Percentiles rank a stretch among this genome's conserved stretches.
Evolutionary conservation across 2,888 invertebrate genomes (phyloP).

Genomic region (Neoaliturus tenellus): DNA sequence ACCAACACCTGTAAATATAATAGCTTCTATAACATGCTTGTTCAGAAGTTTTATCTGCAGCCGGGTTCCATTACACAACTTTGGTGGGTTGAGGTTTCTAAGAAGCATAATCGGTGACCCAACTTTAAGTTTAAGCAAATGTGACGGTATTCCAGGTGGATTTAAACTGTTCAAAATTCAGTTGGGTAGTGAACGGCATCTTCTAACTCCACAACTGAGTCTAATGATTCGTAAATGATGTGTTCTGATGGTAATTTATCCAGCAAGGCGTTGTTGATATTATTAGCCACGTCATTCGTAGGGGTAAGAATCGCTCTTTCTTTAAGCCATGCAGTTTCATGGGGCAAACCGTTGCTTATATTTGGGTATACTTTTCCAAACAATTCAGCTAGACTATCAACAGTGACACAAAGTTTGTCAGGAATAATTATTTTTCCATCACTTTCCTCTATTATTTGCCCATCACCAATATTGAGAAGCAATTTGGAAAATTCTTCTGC

Average conservation of each 20-base stretch:
- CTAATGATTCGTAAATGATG: slow-evolving; percentile 42
- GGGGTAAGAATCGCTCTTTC: slow-evolving; percentile 49
- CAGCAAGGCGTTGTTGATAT: slow-evolving; percentile 43
- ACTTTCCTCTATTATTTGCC: too few species aligned
- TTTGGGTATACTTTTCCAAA: slow-evolving; percentile 59
- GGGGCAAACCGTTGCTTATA: background rate
- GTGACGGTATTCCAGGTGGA: slow-evolving; percentile 55
- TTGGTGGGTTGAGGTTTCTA: background rate
- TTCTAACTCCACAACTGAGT: slow-evolving; percentile 39
- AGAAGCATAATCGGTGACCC: slow-evolving; percentile 55
- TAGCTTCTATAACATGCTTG: background rate
- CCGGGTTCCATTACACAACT: slow-evolving; percentile 33
- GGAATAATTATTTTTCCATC: too few species aligned
- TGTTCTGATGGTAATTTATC: background rate
- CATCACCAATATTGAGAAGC: too few species aligned
- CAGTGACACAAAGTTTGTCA: too few species aligned
- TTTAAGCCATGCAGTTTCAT: slow-evolving; percentile 26
- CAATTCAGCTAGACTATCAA: too few species aligned
- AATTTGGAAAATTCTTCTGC: too few species aligned
- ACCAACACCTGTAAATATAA: slow-evolving; percentile 1
- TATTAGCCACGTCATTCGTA: slow-evolving; percentile 38
- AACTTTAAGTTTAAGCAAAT: slow-evolving; percentile 55
- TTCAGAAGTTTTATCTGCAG: background rate
- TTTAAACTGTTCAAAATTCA: slow-evolving; percentile 58
- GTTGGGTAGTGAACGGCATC: slow-evolving; percentile 52